Base-by-base conservation (phyloP, 2,113 vertebrate genomes). In the Pipa parva region DNA sequence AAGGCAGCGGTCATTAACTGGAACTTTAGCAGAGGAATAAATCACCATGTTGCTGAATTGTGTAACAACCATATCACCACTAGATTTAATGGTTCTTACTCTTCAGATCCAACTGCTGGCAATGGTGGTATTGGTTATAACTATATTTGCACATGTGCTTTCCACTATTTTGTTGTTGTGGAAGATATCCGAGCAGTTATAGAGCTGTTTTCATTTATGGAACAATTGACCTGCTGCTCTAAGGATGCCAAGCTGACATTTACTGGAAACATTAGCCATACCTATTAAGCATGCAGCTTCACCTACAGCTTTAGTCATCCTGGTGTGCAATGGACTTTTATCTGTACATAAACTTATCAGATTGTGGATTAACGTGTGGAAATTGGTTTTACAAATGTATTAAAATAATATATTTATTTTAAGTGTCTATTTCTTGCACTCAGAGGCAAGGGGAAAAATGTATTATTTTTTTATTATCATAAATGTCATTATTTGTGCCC, bases 1-100 rank as follows among this genome's bases (percentile, higher is more conserved):
- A 92, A 5, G 92, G 93, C 37, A 98, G 89, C 9, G 95, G 95
- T 71, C 95, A 95, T 70, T 99, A 51, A 85, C 21, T 51, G 21
- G 52, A 75, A 52, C n/a, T 55, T 24, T 13, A 12, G 46, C 9
- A 22, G 2, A 7, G 46, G 18, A 12, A 9, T n/a, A n/a, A n/a
- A 33, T 33, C 6, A 33, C n/a, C n/a, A 33, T 12, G 31, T 33
- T 12, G 12, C 50, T 12, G 7, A n/a, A n/a, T n/a, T n/a, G n/a
- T n/a, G n/a, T n/a, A n/a, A 31, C 29, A 31, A 31, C 29, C 10
- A 31, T 31, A 5, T 31, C 29, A 31, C 29, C 29, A 31, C 10
- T 31, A 31, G n/a, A n/a, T n/a, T n/a, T n/a, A n/a, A n/a, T n/a
- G n/a, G 36, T 3, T 39, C 3, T 20, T 21, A 5, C 45, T 21